Evolutionary conservation across 2,888 invertebrate species (phyloP).

Genomic region (Drosophila testacea): DNA sequence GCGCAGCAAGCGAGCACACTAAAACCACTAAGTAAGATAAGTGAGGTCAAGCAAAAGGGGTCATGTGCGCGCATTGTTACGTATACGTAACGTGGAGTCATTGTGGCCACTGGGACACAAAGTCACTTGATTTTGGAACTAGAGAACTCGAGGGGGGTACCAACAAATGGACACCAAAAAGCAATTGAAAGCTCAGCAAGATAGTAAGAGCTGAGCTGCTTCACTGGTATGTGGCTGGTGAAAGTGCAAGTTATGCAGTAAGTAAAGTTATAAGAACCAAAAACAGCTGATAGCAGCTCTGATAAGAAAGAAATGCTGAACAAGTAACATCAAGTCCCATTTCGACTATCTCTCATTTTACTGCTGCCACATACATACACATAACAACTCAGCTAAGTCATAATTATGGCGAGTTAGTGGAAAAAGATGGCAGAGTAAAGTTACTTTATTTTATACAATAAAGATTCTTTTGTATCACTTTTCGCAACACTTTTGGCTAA

Average conservation of each 20-base stretch:
- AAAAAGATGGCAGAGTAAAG: not conserved
- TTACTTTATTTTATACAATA: not conserved
- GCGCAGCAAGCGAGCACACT: slow-evolving; percentile 59
- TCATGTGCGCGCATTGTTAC: slow-evolving; percentile 75
- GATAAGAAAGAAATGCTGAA: slow-evolving; percentile 21
- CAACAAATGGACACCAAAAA: slow-evolving; percentile 38
- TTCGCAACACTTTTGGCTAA: not conserved
- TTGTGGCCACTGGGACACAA: slow-evolving; percentile 27
- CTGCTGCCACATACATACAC: slow-evolving; percentile 5
- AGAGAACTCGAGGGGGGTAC: not conserved
- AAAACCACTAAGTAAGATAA: slow-evolving; percentile 81
- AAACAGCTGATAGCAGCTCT: slow-evolving; percentile 26
- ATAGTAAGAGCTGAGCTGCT: slow-evolving; percentile 25
- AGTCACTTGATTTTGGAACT: slow-evolving; percentile 2
- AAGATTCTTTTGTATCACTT: not conserved
- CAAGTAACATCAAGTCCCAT: slow-evolving; percentile 17
- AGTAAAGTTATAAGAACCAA: slow-evolving; percentile 36
- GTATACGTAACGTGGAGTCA: slow-evolving; percentile 48
- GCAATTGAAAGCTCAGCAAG: slow-evolving; percentile 46
- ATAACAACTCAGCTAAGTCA: slow-evolving; percentile 3
- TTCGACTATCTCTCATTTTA: slow-evolving; percentile 8
- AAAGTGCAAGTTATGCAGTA: slow-evolving; percentile 41
- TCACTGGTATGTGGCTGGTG: not conserved
- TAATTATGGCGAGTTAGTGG: not conserved
- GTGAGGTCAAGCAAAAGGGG: slow-evolving; percentile 82